Evolutionary conservation across 1,140 invertebrate genomes (phyloP), one percentile per base, ranked within the genome.

Genomic region (Tetraneura akinire): DNA sequence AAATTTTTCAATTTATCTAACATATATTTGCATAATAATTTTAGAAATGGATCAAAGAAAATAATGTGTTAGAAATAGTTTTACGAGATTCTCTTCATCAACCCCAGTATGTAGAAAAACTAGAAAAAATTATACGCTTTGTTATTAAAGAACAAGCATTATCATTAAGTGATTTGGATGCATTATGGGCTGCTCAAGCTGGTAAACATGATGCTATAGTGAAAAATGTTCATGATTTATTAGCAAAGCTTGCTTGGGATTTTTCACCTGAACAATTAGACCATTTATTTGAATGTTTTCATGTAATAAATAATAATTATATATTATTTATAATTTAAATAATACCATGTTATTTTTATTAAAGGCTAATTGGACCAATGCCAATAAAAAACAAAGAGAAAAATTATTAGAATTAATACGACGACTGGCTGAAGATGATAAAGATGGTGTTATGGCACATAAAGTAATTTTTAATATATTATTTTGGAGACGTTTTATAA

Each of bases 391-490:
- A 85, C 96, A 98, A 87, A 89, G 96, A 82, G 97, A 99, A 87
- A 96, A 97, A 85, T 87, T 98, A 68, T 87, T 99, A 80, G 97
- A 99, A 87, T 88, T 99, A 80, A 99, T 98, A 83, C 89, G 97
- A 80, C 89, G 96, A 83, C 86, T 99, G 80, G 96, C 97, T 21
- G 97, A 99, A 87, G 97, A 98, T 87, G 97, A 99, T 87, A 98
- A 98, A 86, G 96, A 98, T 87, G 97, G 97, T 80, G 94, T 98
- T 18, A 98, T 99, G 96, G 96, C 97, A 66, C 94, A 97, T 85
- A 99, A 98, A 89, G 93, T 94, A 86, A 83, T 23, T 73, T 23
- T 76, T 66, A 45, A 66, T 64, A 14, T 29, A 11, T 16, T 26
- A 37, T 42, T 71, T 80, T n/a, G 6, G 29, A 78, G 64, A 26